A percentile compares a stretch with the other conserved stretches of the same genome.
Evolutionary conservation across 1,140 invertebrate species (phyloP).

Genomic region (Ctenoplectra terminalis): DNA sequence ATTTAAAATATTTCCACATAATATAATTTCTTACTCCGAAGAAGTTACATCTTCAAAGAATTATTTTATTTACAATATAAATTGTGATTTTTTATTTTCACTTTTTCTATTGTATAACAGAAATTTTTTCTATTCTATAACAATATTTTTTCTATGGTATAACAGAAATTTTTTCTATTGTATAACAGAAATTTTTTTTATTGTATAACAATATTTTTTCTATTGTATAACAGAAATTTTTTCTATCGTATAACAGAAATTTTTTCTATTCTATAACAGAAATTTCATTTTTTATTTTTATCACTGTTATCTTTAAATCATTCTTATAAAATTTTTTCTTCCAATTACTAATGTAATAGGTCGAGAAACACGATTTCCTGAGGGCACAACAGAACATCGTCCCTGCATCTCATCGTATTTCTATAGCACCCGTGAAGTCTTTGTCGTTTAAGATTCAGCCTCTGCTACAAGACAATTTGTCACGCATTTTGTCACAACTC

Average conservation of each 20-base stretch:
- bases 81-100: not conserved
- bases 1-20: not conserved
- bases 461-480: conserved; percentile 82
- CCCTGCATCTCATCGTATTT: conserved; percentile 87
- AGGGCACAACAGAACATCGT: conserved; percentile 87
- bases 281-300: too few species aligned
- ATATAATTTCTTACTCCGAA: not conserved
- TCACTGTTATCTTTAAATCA: not conserved
- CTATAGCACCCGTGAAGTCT: conserved; percentile 82
- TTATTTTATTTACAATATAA: not conserved
- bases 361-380: conserved; percentile 87
- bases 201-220: too few species aligned
- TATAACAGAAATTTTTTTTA: too few species aligned
- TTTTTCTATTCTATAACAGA: too few species aligned
- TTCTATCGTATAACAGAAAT: too few species aligned
- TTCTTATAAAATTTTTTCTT: not conserved
- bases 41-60: not conserved
- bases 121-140: not conserved
- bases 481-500: conserved; percentile 76
- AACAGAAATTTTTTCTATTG: too few species aligned
- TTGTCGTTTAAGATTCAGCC: conserved; percentile 84
- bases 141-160: too few species aligned
- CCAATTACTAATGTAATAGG: conserved; percentile 72
- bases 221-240: too few species aligned
- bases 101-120: not conserved